phyloP scores from a whole-genome alignment of 2,888 invertebrate genomes.

The Cephus sareptanus region DNA sequence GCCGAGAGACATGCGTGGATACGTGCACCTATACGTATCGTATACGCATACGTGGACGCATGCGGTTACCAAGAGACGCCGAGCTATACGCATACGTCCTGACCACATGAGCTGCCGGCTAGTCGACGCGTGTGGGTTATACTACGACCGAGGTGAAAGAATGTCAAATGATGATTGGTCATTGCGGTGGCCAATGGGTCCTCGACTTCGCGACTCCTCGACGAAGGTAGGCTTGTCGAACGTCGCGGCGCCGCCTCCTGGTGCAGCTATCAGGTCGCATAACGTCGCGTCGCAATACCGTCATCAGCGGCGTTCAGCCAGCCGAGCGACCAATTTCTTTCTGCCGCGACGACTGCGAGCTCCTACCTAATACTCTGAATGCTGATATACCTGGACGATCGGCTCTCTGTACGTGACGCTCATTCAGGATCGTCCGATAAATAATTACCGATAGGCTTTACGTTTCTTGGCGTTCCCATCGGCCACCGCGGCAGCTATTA shows the following conservation, averaged over 20 bases:
- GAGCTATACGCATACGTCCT: no score
- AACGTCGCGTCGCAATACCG: constrained; percentile 8
- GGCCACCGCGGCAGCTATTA: no score
- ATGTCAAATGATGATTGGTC: constrained; percentile 65
- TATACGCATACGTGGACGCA: no score
- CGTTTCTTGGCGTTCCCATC: not conserved
- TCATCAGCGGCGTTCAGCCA: constrained; percentile 2
- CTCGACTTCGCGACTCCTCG: constrained; percentile 40
- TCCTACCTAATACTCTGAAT: constrained; percentile 2
- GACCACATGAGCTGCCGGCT: no score
- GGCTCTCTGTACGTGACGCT: constrained; percentile 45
- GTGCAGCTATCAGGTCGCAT: constrained; percentile 40
- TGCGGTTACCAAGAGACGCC: no score
- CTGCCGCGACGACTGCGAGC: not conserved
- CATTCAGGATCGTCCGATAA: constrained; percentile 52
- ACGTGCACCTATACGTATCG: not conserved
- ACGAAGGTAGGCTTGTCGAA: constrained; percentile 42
- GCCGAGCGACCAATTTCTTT: constrained; percentile 16
- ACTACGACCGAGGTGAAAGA: constrained; percentile 51
- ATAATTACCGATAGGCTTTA: constrained; percentile 43
- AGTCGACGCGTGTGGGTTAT: no score
- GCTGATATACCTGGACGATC: constrained; percentile 3
- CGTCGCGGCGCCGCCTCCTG: constrained; percentile 52
- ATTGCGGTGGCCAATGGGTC: constrained; percentile 61
- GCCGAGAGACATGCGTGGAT: not conserved